These are phyloP conservation scores for Rhinoderma darwinii DNA, from an alignment of 2,113 vertebrate species.

Conservation along the genomic window DNA sequence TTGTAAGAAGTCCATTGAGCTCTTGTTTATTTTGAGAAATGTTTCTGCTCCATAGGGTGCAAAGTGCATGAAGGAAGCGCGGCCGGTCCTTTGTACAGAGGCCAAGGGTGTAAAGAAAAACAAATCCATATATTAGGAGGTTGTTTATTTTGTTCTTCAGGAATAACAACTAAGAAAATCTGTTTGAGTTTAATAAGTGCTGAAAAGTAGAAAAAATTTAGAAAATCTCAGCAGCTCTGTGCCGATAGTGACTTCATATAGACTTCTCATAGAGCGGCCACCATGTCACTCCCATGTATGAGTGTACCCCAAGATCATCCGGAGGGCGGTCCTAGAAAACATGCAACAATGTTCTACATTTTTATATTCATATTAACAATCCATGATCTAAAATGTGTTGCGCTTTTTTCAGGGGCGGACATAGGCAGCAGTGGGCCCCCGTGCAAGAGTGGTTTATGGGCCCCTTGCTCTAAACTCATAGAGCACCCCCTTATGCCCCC, in stretches of 20 bases:
- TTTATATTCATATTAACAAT: not conserved
- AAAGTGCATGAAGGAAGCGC: not conserved
- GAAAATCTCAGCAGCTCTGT: not conserved
- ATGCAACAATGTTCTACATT: too few species aligned
- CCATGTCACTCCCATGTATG: not conserved
- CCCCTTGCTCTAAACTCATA: too few species aligned
- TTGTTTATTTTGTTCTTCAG: constrained; percentile 14
- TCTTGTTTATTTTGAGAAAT: constrained; percentile 25
- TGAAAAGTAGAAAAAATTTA: not conserved
- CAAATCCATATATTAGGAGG: constrained; percentile 4
- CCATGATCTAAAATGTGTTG: too few species aligned
- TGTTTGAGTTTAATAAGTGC: not conserved
- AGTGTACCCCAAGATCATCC: not conserved
- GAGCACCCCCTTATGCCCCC: too few species aligned
- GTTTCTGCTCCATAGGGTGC: not conserved
- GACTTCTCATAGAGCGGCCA: not conserved
- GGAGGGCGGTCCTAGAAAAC: not conserved
- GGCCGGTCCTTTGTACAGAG: constrained; percentile 7
- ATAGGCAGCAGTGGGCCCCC: too few species aligned
- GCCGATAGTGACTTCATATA: not conserved
- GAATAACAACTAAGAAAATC: constrained; percentile 6
- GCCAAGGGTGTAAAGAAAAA: constrained; percentile 5
- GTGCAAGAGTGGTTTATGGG: too few species aligned
- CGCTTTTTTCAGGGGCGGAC: too few species aligned
- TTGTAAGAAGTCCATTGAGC: not conserved